These are phyloP conservation scores for Ahaetulla prasina DNA, from an alignment of 2,113 vertebrate genomes.

Conservation along the genomic window DNA sequence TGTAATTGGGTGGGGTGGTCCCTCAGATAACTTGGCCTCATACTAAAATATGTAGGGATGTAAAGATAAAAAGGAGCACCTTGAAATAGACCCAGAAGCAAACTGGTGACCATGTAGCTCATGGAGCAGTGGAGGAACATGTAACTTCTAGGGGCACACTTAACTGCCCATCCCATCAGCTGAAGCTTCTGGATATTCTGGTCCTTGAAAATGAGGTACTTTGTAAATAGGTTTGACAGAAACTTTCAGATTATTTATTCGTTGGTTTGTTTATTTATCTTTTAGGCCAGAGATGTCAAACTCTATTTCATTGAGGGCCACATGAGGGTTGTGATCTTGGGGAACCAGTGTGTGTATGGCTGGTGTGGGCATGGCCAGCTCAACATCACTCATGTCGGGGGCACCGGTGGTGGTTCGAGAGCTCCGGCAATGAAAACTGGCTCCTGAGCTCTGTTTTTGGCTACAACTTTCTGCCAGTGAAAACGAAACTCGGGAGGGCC, in stretches of 20 bases:
- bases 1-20: background rate
- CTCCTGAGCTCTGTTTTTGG: no score
- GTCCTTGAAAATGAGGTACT: background rate
- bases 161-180: background rate
- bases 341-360: no score
- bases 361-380: no score
- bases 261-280: no score
- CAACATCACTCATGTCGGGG: no score
- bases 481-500: no score
- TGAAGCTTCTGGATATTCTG: background rate
- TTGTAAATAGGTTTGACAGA: background rate
- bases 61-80: background rate
- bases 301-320: no score
- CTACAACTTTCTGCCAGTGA: no score
- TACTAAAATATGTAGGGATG: background rate
- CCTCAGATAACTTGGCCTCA: background rate
- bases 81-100: background rate
- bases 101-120: background rate
- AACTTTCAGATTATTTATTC: background rate
- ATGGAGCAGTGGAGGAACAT: background rate
- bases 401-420: no score
- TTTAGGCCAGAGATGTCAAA: background rate
- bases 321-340: no score
- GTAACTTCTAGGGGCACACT: background rate
- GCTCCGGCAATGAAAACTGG: no score